A percentile compares a stretch with the other conserved stretches of the same genome.
phyloP scores from a whole-genome alignment of 1,140 invertebrate species.

The Drosophila nebulosa region DNA sequence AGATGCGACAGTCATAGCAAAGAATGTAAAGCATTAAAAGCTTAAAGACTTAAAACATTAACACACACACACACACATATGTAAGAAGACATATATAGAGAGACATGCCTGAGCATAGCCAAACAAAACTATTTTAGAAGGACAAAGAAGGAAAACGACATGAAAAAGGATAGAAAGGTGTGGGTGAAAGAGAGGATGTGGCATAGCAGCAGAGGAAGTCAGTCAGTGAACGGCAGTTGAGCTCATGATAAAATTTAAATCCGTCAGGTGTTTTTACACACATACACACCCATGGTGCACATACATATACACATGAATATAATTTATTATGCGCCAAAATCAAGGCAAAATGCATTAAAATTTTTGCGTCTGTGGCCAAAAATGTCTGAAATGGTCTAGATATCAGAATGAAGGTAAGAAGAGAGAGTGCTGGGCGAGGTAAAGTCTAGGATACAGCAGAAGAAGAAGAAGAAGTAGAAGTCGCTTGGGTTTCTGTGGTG shows the following conservation, averaged over 20 bases:
- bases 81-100: background rate
- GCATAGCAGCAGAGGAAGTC: constrained; percentile 14
- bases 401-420: constrained; percentile 27
- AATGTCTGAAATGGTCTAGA: constrained; percentile 56
- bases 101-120: constrained; percentile 18
- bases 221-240: constrained; percentile 49
- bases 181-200: background rate
- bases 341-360: constrained; percentile 68
- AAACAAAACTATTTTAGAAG: constrained; percentile 53
- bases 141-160: constrained; percentile 19
- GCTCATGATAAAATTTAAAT: constrained; percentile 67
- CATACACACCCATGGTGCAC: constrained; percentile 1
- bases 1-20: constrained; percentile 38
- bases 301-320: constrained; percentile 28
- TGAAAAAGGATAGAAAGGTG: constrained; percentile 6
- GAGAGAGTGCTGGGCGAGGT: background rate
- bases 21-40: constrained; percentile 67
- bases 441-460: background rate
- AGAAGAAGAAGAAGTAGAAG: background rate
- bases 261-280: constrained; percentile 60
- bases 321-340: constrained; percentile 71
- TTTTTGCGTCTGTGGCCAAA: constrained; percentile 65
- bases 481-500: constrained; percentile 38
- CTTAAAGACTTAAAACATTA: constrained; percentile 72
- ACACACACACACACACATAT: constrained; percentile 25